Evolutionary conservation across 2,888 invertebrate genomes (phyloP), one percentile per base, ranked within the genome.

Genomic region (Incurvaria masculella): DNA sequence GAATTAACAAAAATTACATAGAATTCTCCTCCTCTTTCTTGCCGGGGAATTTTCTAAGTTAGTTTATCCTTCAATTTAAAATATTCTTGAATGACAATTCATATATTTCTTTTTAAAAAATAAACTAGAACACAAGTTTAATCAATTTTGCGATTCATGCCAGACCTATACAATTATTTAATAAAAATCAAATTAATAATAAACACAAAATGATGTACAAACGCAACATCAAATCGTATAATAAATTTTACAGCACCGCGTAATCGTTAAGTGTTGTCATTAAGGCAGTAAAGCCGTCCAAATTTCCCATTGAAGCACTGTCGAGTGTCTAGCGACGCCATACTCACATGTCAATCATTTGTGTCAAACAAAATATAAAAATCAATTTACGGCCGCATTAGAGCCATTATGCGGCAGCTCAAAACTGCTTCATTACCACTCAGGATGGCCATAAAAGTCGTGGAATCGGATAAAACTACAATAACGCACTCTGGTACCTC

Each of bases 291-390:
- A 75, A 74, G 61, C 59, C 64, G 61, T 69, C 68, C 59, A 52
- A 57, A 57, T 53, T 58, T 56, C 59, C 59, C 55, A 62, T 59
- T 59, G 57, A 57, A 49, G 50, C 46, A 44, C 51, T 52, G n/a
- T n/a, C n/a, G n/a, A n/a, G n/a, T 52, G 57, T 53, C 46, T 53
- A 55, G 52, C 58, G 56, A 57, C 57, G 55, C 60, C 56, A 6
- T 56, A 61, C 63, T 65, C 67, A 65, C 70, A 69, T 69, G 75
- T 79, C 78, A 76, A 78, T 79, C 75, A 75, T 68, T 68, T 64
- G 65, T 59, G 79, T 79, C 78, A 79, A 79, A 79, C 79, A 78
- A 78, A 78, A 65, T 72, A 75, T 78, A 73, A 78, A 78, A 78
- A 69, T 69, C 67, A 72, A 76, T 76, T 75, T 69, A 71, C 66